Evolutionary conservation across 2,797 vertebrate species (phyloP).

Genomic region (Sebastolobus altivelis): DNA sequence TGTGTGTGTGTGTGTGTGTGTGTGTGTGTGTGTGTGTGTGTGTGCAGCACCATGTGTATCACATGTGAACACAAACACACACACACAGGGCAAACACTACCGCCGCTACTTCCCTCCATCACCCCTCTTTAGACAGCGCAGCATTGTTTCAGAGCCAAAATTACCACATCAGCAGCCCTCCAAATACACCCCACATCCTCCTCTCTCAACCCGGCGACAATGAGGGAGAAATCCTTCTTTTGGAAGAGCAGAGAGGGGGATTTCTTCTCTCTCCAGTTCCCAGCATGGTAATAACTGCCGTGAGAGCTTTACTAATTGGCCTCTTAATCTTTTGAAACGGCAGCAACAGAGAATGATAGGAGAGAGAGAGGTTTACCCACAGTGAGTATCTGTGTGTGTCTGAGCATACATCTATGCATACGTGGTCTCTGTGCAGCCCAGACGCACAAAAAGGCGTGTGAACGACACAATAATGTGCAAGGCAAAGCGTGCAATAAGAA

Average conservation of each 20-base stretch:
- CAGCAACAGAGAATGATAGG: constrained; percentile 34
- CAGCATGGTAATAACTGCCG: constrained; percentile 63
- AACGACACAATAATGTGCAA: too few relatives aligned
- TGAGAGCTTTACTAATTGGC: constrained; percentile 77
- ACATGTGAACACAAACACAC: constrained; percentile 7
- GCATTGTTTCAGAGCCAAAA: constrained; percentile 79
- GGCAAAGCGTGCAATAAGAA: too few relatives aligned
- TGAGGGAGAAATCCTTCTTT: constrained; percentile 70
- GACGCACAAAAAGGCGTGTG: too few relatives aligned
- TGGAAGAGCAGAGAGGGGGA: constrained; percentile 63
- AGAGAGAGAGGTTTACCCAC: constrained; percentile 8
- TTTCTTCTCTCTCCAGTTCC: constrained; percentile 70
- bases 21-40: too few relatives aligned
- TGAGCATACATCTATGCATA: too few relatives aligned
- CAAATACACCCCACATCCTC: constrained; percentile 71
- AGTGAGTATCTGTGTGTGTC: neutral
- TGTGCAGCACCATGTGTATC: too few relatives aligned
- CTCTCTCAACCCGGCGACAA: constrained; percentile 62
- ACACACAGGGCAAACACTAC: constrained; percentile 59
- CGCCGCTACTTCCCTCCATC: constrained; percentile 58
- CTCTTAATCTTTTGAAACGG: constrained; percentile 64
- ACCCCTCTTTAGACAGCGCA: constrained; percentile 62
- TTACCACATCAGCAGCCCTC: constrained; percentile 77
- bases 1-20: too few relatives aligned
- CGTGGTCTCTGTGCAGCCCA: too few relatives aligned